Evolutionary conservation across 2,888 invertebrate genomes (phyloP).

Genomic region (Zaprionus lineosus): DNA sequence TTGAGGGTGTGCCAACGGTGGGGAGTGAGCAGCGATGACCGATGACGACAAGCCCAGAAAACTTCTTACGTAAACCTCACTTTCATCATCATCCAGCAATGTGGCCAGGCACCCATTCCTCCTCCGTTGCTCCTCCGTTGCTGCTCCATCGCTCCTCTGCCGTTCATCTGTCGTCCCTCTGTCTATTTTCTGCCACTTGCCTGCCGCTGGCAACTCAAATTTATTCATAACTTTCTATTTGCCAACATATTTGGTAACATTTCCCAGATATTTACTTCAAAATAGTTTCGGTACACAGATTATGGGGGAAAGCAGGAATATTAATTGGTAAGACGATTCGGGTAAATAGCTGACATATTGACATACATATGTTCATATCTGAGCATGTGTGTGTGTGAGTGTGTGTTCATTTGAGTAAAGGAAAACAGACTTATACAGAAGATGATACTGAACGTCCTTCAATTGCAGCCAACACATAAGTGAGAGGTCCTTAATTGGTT

Average conservation of each 20-base stretch:
- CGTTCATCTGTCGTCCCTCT: too few species aligned
- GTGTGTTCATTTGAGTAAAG: too few species aligned
- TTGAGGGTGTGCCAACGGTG: background rate
- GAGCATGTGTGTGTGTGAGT: too few species aligned
- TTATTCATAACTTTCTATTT: constrained; percentile 33
- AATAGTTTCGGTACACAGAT: constrained; percentile 10
- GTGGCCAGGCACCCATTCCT: constrained; percentile 20
- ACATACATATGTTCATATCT: too few species aligned
- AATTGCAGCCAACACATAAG: too few species aligned
- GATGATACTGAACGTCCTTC: too few species aligned
- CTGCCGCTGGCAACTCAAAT: constrained; percentile 13
- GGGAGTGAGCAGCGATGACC: background rate
- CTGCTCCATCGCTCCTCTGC: too few species aligned
- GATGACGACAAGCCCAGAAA: constrained; percentile 3
- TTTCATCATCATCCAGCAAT: constrained; percentile 6
- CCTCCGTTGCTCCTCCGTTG: too few species aligned
- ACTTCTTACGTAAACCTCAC: constrained; percentile 14
- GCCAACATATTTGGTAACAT: constrained; percentile 4
- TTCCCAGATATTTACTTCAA: constrained; percentile 10
- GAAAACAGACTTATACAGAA: too few species aligned
- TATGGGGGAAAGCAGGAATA: background rate
- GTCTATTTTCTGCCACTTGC: too few species aligned
- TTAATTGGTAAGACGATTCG: background rate
- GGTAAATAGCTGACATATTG: background rate
- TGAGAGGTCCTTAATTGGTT: too few species aligned